Evolutionary conservation across 2,113 vertebrate species (phyloP), one percentile per base, ranked within the genome.

Genomic region (Nestor notabilis): DNA sequence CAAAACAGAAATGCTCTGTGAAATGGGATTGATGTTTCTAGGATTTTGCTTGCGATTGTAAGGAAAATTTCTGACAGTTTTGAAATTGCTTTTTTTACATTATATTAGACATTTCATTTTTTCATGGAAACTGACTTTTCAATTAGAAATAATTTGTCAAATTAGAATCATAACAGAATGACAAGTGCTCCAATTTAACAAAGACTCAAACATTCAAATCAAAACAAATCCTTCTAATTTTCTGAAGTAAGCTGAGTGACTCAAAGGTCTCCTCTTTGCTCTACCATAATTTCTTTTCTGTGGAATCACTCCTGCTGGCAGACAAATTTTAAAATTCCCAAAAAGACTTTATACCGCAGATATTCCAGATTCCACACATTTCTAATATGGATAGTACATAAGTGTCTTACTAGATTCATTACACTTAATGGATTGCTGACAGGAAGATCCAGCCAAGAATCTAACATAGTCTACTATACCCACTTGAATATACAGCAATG

Each of bases 141-240:
- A 88, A 71, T 93, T 93, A 86, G 72, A 81, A 95, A 95, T 96
- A 90, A 96, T 96, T 94, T 92, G 63, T 66, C 83, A 96, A 78
- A 83, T 74, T 89, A 60, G 60, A 90, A 92, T 96, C 92, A 96
- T 60, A 96, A 95, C 93, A 94, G 91, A 89, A 86, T 82, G 94
- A 94, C 65, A 92, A 96, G 83, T 89, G 39, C 55, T 92, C 7
- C 94, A 95, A 95, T 92, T 75, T 46, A 94, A 95, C 50, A 96
- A 92, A 93, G 86, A 82, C 24, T 87, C 55, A 84, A 84, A 55
- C 12, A 82, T 2, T 84, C 47, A 95, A 95, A 94, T 94, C 83
- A 95, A 95, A 95, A 91, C 86, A 91, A 96, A 89, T 84, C 29
- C 43, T 84, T 78, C 69, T 95, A 87, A 93, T 97, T 92, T 95